Evolutionary conservation across 2,888 invertebrate species (phyloP).

Genomic region (Sphaerophoria rueppellii): DNA sequence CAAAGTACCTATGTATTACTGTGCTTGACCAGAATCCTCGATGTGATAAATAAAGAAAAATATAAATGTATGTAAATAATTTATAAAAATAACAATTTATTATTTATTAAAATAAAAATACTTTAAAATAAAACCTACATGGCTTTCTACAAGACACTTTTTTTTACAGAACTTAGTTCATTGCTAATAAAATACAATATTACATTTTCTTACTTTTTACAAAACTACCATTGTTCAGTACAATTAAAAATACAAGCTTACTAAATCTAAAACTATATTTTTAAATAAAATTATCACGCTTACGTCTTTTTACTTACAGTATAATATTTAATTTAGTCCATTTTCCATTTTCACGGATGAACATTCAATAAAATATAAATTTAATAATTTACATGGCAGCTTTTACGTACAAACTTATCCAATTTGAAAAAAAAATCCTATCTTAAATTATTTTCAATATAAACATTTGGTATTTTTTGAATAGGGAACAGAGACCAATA

Average conservation of each 20-base stretch:
- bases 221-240: not conserved
- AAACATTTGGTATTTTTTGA: slow-evolving; percentile 65
- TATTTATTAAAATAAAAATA: slow-evolving; percentile 14
- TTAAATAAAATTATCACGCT: not conserved
- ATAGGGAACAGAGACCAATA: slow-evolving; percentile 7
- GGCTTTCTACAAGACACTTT: slow-evolving; percentile 5
- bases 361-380: slow-evolving; percentile 6
- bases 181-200: not conserved
- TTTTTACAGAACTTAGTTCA: not conserved
- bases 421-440: slow-evolving; percentile 22
- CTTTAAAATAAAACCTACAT: no score
- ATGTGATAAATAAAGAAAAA: not conserved
- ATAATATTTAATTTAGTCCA: no score
- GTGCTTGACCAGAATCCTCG: no score
- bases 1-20: no score
- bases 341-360: not conserved
- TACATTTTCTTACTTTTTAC: not conserved
- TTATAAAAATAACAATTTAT: slow-evolving; percentile 29
- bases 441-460: slow-evolving; percentile 26
- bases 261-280: not conserved
- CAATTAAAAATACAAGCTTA: not conserved
- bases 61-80: not conserved
- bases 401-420: slow-evolving; percentile 44
- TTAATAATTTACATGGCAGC: slow-evolving; percentile 70
- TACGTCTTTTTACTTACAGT: not conserved